Conservation (phyloP, 2,113 vertebrate species). For the Phasianus colchicus region DNA sequence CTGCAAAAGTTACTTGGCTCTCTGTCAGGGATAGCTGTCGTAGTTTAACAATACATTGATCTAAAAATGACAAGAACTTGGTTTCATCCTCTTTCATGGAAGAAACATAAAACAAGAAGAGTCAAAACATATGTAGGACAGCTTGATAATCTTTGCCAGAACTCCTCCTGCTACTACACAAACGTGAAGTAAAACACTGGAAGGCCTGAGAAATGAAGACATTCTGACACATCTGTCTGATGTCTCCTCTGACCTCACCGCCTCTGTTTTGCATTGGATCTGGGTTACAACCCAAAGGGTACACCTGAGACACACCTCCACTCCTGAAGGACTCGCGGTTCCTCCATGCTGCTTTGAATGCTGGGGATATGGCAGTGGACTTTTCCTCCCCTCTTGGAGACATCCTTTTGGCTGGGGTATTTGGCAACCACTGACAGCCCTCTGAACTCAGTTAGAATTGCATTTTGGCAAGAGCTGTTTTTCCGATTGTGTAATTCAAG, state of each 20-base stretch:
- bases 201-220: neutral
- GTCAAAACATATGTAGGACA: constrained; percentile 70
- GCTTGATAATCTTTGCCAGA: constrained; percentile 48
- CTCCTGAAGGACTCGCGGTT: neutral
- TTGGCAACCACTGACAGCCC: constrained; percentile 50
- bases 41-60: constrained; percentile 72
- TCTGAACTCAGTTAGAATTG: constrained; percentile 10
- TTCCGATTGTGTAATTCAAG: constrained; percentile 62
- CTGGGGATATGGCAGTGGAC: neutral
- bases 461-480: constrained; percentile 43
- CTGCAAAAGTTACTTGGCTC: constrained; percentile 69
- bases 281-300: accelerated
- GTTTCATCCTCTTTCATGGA: constrained; percentile 57
- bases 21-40: constrained; percentile 60
- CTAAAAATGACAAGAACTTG: constrained; percentile 74
- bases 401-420: constrained; percentile 50
- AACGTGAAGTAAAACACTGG: constrained; percentile 5
- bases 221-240: neutral
- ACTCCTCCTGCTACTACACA: constrained; percentile 47
- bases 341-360: neutral
- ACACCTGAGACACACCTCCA: neutral
- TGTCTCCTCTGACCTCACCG: neutral
- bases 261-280: neutral
- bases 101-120: constrained; percentile 69
- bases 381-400: constrained; percentile 25